Conservation (phyloP, 2,113 vertebrate species). For the Eolophus roseicapilla region DNA sequence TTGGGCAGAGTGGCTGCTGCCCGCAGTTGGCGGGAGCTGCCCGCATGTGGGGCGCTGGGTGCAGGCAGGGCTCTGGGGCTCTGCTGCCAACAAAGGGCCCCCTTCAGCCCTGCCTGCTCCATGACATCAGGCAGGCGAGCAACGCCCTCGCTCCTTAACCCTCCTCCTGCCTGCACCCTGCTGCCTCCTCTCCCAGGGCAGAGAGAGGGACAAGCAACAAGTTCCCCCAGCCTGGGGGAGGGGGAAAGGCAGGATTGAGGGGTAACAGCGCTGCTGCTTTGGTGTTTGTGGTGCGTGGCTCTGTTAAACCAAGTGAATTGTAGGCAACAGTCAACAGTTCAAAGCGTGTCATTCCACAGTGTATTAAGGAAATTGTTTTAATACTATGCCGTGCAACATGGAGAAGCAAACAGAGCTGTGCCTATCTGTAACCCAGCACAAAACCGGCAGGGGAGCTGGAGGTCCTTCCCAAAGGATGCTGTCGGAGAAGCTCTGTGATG, state of each 20-base stretch:
- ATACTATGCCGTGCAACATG: not conserved
- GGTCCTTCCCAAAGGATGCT: not conserved
- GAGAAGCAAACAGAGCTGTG: not conserved
- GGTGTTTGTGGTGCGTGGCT: not conserved
- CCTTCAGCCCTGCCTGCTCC: constrained; percentile 85
- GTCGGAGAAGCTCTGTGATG: not conserved
- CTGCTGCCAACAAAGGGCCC: constrained; percentile 93
- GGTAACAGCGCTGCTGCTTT: not conserved
- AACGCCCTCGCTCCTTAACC: constrained; percentile 82
- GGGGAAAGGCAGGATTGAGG: not conserved
- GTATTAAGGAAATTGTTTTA: accelerated
- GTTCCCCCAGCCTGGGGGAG: not conserved
- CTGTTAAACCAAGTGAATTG: not conserved
- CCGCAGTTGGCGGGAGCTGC: not conserved
- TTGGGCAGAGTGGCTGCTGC: not conserved
- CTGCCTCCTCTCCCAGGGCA: not conserved
- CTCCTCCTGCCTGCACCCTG: constrained; percentile 19
- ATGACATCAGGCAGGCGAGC: constrained; percentile 84
- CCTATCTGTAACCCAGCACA: accelerated
- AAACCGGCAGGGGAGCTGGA: not conserved
- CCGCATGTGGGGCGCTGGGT: constrained; percentile 51
- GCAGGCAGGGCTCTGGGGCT: constrained; percentile 76
- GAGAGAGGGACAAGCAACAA: not conserved
- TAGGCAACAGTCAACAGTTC: accelerated
- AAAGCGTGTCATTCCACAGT: accelerated